These are phyloP conservation scores for Neoniphon sammara DNA, from an alignment of 2,797 vertebrate genomes.

Conservation along the genomic window DNA sequence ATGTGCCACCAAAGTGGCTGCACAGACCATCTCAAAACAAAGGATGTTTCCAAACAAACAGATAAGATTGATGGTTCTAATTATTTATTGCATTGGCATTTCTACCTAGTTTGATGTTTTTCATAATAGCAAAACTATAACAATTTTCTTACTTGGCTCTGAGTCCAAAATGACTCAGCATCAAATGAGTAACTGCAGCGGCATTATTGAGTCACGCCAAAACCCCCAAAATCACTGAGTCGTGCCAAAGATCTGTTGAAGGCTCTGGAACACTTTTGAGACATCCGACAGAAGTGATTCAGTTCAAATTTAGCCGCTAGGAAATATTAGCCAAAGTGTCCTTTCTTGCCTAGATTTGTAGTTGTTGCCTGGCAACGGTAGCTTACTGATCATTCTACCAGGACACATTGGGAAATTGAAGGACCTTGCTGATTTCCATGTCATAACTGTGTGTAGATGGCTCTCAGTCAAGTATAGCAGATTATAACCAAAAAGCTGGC, in stretches of 20 bases:
- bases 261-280: neutral
- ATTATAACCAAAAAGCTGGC: conserved; percentile 35
- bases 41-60: neutral
- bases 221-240: neutral
- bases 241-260: neutral
- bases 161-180: neutral
- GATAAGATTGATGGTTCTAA: neutral
- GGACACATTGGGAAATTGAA: neutral
- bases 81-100: neutral
- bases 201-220: neutral
- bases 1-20: conserved; percentile 51
- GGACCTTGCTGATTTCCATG: neutral
- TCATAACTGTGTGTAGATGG: neutral
- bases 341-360: neutral
- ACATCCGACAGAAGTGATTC: neutral
- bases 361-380: neutral
- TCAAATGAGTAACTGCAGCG: neutral
- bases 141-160: neutral
- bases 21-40: neutral
- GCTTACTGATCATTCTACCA: neutral
- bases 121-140: conserved; percentile 6
- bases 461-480: conserved; percentile 42
- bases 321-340: neutral
- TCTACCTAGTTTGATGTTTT: neutral
- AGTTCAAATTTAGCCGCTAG: neutral